Percentiles rank a stretch among this genome's conserved stretches.
These are phyloP conservation scores for Octomys mimax DNA, from an alignment of 2,797 vertebrate species.

Conservation along the genomic window DNA sequence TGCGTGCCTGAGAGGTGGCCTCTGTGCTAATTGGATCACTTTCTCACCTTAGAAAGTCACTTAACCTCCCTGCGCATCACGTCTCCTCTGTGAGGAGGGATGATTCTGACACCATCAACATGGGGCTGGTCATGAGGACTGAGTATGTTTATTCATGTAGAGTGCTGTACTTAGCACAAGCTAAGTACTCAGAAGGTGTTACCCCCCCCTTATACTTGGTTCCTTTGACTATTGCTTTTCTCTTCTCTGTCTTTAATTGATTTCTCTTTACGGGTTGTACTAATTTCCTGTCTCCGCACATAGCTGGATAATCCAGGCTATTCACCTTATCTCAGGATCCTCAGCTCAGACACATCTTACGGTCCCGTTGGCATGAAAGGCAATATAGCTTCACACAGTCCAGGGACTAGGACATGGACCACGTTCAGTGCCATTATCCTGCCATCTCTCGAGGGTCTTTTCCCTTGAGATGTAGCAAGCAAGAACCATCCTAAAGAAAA, in stretches of 20 bases:
- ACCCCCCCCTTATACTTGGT: neutral
- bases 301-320: neutral
- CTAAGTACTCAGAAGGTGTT: slow-evolving; percentile 1
- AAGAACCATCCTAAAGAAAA: slow-evolving; percentile 2
- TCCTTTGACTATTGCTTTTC: neutral
- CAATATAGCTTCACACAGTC: neutral
- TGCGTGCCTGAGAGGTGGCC: neutral
- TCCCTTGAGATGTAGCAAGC: neutral
- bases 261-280: slow-evolving; percentile 34
- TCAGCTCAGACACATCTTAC: neutral
- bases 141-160: neutral
- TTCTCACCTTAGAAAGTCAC: slow-evolving; percentile 23
- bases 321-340: neutral
- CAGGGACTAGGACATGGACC: neutral
- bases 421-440: neutral
- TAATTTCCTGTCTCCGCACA: slow-evolving; percentile 1
- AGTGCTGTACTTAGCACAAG: neutral
- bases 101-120: neutral
- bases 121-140: neutral
- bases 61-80: neutral
- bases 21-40: neutral
- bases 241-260: neutral
- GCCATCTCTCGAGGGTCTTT: too few relatives aligned
- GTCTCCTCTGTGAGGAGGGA: neutral
- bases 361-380: neutral